These are phyloP conservation scores for Dryococelus australis DNA, from an alignment of 2,888 invertebrate genomes.

Conservation along the genomic window DNA sequence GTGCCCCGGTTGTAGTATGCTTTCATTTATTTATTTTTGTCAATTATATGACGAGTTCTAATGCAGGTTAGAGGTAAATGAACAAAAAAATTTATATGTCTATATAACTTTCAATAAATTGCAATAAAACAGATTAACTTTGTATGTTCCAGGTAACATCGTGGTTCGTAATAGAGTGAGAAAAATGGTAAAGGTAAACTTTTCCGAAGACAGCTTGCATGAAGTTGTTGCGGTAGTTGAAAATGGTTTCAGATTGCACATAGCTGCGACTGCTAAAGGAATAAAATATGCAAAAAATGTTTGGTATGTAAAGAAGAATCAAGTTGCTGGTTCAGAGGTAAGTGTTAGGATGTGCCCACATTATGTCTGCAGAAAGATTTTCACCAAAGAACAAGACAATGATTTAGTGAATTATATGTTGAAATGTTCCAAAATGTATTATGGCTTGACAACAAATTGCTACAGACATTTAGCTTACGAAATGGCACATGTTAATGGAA, in stretches of 20 bases:
- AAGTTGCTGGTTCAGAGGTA: neutral
- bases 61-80: no score
- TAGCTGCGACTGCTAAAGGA: neutral
- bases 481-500: neutral
- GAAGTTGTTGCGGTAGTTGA: neutral
- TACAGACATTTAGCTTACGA: neutral
- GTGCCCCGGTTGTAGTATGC: no score
- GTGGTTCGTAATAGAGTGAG: neutral
- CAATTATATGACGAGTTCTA: no score
- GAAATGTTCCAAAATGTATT: constrained; percentile 17
- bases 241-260: constrained; percentile 12
- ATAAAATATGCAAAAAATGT: neutral
- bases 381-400: neutral
- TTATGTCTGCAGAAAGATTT: neutral
- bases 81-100: no score
- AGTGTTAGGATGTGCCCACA: neutral
- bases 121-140: neutral
- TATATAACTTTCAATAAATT: no score
- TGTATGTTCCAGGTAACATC: neutral
- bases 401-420: constrained; percentile 4
- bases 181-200: neutral
- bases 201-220: neutral
- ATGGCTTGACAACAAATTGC: neutral
- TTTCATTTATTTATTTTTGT: no score
- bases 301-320: constrained; percentile 17